Conservation (phyloP, 2,113 vertebrate genomes). For the Plecotus auritus region DNA sequence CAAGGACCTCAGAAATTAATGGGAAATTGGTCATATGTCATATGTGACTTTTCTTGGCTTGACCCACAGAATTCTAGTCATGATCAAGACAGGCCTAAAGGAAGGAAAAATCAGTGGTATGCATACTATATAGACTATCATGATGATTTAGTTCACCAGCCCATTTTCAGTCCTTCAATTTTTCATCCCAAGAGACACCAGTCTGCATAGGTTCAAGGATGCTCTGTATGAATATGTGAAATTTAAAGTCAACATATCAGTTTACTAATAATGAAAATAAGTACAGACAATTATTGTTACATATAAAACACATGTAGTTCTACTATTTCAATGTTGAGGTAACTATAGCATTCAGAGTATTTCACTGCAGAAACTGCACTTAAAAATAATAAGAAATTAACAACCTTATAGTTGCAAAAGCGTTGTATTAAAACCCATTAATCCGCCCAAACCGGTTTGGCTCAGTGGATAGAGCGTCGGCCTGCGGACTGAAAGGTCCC, state of each 20-base stretch:
- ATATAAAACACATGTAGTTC: background rate
- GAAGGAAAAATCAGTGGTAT: background rate
- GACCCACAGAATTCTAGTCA: background rate
- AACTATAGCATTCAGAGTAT: background rate
- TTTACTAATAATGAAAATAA: background rate
- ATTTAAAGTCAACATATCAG: background rate
- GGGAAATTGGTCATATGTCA: background rate
- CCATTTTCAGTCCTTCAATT: background rate
- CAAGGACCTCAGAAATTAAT: background rate
- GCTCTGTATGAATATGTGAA: background rate
- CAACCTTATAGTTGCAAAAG: slow-evolving; percentile 30
- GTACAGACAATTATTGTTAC: background rate
- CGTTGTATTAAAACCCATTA: slow-evolving; percentile 14
- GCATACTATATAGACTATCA: accelerated
- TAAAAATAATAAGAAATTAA: slow-evolving; percentile 46
- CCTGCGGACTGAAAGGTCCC: too few species aligned
- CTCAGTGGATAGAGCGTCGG: too few species aligned
- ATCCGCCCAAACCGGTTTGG: too few species aligned
- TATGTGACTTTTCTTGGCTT: accelerated
- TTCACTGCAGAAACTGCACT: slow-evolving; percentile 3
- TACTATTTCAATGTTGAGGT: background rate
- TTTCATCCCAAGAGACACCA: background rate
- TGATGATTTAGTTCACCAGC: background rate
- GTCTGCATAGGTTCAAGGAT: background rate
- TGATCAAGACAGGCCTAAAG: background rate